These are phyloP conservation scores for Prionace glauca DNA, from an alignment of 2,797 vertebrate species.

Conservation along the genomic window DNA sequence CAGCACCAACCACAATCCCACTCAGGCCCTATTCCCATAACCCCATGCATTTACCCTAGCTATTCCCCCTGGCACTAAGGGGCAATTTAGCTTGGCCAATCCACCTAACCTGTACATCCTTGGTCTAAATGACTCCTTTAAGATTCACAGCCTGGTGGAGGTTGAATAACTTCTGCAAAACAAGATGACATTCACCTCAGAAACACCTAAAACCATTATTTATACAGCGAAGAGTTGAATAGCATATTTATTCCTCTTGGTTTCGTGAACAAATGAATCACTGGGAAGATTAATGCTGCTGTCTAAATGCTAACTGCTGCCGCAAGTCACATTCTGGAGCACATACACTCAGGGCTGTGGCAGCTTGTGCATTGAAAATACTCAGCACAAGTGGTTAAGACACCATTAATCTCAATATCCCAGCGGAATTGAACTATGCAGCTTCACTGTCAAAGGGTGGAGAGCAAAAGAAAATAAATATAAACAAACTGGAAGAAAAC, in stretches of 20 bases:
- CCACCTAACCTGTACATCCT: too few species aligned
- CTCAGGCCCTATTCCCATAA: too few species aligned
- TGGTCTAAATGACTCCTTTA: too few species aligned
- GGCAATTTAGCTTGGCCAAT: too few species aligned
- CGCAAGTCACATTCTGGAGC: not conserved
- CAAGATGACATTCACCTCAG: not conserved
- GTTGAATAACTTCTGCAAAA: not conserved
- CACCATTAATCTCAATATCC: conserved; percentile 28
- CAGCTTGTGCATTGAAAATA: conserved; percentile 3
- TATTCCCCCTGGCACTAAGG: too few species aligned
- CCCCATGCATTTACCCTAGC: too few species aligned
- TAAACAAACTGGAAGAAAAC: conserved; percentile 7
- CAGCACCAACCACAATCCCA: too few species aligned
- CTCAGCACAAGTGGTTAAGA: conserved; percentile 1
- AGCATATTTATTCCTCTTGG: not conserved
- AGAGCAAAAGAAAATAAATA: conserved; percentile 31
- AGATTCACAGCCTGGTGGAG: not conserved
- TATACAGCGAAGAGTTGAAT: conserved; percentile 11
- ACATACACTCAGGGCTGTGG: not conserved
- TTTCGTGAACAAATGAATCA: conserved; percentile 33
- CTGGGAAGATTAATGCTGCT: conserved; percentile 21
- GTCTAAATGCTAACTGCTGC: conserved; percentile 20
- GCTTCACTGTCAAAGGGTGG: conserved; percentile 1
- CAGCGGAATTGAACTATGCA: conserved; percentile 13
- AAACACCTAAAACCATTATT: conserved; percentile 24